Conservation (phyloP, 2,888 invertebrate genomes). For the Alentia gelatinosa region DNA sequence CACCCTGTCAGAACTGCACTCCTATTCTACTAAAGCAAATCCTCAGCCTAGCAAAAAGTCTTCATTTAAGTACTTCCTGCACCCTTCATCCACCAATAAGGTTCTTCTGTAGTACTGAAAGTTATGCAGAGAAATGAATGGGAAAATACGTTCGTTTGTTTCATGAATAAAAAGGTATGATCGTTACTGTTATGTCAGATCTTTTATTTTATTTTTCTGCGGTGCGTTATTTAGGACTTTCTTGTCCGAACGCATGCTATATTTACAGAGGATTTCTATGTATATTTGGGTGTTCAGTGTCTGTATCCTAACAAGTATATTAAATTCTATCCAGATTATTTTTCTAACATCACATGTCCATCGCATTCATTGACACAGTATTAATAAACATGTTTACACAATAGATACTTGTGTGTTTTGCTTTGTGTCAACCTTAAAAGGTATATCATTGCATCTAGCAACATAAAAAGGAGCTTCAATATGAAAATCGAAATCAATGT, state of each 20-base stretch:
- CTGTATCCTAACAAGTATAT: not conserved
- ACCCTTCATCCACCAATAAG: not conserved
- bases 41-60: no score
- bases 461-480: no score
- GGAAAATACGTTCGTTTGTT: not conserved
- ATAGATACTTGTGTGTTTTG: not conserved
- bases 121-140: not conserved
- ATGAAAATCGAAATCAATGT: no score
- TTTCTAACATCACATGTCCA: conserved; percentile 37
- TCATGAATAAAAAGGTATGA: not conserved
- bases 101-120: not conserved
- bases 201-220: no score
- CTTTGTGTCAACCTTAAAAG: no score
- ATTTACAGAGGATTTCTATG: not conserved
- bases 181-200: not conserved
- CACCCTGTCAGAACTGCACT: no score
- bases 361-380: conserved; percentile 43
- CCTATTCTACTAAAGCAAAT: no score
- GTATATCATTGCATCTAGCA: no score
- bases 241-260: not conserved
- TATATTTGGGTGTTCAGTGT: conserved; percentile 10
- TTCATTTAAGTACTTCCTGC: no score
- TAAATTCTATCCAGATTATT: conserved; percentile 31
- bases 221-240: not conserved
- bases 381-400: conserved; percentile 25